Base-by-base conservation (phyloP, 92 coral and sea anemone species). In the Montipora capitata region DNA sequence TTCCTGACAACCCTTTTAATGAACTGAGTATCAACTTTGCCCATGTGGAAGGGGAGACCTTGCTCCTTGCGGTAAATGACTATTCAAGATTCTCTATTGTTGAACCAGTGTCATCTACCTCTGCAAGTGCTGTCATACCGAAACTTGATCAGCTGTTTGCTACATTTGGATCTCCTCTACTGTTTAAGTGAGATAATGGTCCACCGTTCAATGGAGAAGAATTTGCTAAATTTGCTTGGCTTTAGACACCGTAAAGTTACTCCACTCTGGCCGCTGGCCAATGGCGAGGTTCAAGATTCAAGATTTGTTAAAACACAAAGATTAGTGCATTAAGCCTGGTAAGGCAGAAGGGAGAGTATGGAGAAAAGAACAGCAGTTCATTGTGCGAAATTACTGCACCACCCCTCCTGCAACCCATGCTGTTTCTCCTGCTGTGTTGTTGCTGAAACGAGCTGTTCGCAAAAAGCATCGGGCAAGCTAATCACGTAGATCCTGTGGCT, bases 221-320 rank as follows among this genome's bases (percentile, higher is more conserved):
- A 7, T 90, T 90, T 57, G 66, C 52, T 27, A 18, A 84, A 52
- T 95, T 89, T 61, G 91, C 83, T 95, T 43, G 94, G 91, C 43
- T 92, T 92, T 70, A 74, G 27, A 20, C 94, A 94, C 58, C 84
- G 95, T 58, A 94, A 94, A 58, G 83, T 92, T 4, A 92, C 95
- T n/a, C 92, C 93, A 3, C 76, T 75, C 5, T 94, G 92, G 94
- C 95, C 92, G 10, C 27, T 88, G 18, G 95, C 95, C 51, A 89
- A 92, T 40, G 93, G 20, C 20, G 20, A 18, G 20, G 20, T 18
- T 94, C 0, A 93, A 84, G 44, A 91, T 91, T 2, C 90, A 84
- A 80, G 93, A 8, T 92, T 84, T 67, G 84, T 92, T 84, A 59
- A 90, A 72, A 90, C 91, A 0, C 71, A 88, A 3, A 94, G 20